A percentile compares a stretch with the other conserved stretches of the same genome.
Conservation (phyloP, 2,797 vertebrate genomes). For the Acanthurus tractus region DNA sequence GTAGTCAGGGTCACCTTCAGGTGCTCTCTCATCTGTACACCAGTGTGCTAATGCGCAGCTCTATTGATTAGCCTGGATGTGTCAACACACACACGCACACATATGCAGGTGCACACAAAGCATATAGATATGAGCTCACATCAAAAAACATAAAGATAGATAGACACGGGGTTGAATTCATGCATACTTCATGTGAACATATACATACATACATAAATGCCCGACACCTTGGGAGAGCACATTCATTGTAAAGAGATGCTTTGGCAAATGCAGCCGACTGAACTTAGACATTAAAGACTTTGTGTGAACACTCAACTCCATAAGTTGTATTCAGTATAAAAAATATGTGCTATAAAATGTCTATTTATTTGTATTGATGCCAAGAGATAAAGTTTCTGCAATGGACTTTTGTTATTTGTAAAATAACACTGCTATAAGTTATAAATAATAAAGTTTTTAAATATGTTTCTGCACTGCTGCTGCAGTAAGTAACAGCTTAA, state of each 20-base stretch:
- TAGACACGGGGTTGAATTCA: background rate
- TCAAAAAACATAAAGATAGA: constrained; percentile 12
- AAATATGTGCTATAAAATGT: background rate
- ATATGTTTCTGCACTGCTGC: constrained; percentile 7
- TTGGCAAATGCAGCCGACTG: background rate
- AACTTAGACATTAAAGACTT: background rate
- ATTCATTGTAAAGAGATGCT: background rate
- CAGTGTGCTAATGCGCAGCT: constrained; percentile 86
- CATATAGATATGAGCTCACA: constrained; percentile 15
- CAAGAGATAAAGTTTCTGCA: background rate
- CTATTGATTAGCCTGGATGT: constrained; percentile 88
- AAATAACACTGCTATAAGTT: background rate
- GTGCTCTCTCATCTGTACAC: constrained; percentile 86
- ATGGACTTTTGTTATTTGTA: background rate
- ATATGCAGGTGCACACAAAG: constrained; percentile 37
- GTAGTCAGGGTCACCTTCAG: constrained; percentile 95
- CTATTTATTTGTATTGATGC: too few relatives aligned
- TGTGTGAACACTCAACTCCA: background rate
- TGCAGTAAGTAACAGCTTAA: constrained; percentile 4
- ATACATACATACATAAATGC: background rate
- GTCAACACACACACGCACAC: constrained; percentile 28
- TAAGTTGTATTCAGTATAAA: background rate
- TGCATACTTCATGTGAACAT: background rate
- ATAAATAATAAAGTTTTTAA: background rate
- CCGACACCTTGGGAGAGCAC: background rate